Conservation (phyloP, 2,888 invertebrate genomes). For the Philonicus albiceps region DNA sequence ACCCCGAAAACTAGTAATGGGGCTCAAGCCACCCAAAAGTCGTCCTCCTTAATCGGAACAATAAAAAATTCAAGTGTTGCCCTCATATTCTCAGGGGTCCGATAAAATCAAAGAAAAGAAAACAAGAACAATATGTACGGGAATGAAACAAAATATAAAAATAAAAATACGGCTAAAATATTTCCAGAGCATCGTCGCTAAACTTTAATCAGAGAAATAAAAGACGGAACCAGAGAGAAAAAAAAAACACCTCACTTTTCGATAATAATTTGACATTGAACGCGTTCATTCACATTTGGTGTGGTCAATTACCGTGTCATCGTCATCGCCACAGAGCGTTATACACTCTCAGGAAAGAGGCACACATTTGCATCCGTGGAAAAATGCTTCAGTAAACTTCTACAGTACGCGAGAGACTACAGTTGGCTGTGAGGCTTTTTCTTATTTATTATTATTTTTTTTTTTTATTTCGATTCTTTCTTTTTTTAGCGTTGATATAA, state of each 20-base stretch:
- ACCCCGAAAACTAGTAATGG: neutral
- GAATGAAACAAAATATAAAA: neutral
- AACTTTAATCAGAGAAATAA: slow-evolving; percentile 6
- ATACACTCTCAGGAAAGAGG: neutral
- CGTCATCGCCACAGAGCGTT: slow-evolving; percentile 1
- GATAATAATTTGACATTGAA: slow-evolving; percentile 59
- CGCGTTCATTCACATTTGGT: slow-evolving; percentile 63
- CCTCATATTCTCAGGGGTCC: neutral
- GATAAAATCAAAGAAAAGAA: neutral
- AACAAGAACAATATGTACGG: neutral
- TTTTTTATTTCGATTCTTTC: neutral
- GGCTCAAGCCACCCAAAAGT: neutral
- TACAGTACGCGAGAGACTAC: neutral
- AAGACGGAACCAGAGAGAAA: neutral
- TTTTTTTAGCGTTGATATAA: neutral
- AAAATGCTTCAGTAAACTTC: neutral
- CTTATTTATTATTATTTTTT: neutral
- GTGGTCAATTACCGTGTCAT: slow-evolving; percentile 56
- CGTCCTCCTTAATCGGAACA: neutral
- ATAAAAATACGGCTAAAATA: neutral
- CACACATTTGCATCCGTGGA: neutral
- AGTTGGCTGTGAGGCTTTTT: neutral
- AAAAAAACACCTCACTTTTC: slow-evolving; percentile 52
- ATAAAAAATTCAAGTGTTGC: neutral
- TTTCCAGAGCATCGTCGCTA: neutral